These are phyloP conservation scores for Oopsacas minuta DNA, from an alignment of 37 sponge, comb jelly and placozoan genomes.

Conservation along the genomic window DNA sequence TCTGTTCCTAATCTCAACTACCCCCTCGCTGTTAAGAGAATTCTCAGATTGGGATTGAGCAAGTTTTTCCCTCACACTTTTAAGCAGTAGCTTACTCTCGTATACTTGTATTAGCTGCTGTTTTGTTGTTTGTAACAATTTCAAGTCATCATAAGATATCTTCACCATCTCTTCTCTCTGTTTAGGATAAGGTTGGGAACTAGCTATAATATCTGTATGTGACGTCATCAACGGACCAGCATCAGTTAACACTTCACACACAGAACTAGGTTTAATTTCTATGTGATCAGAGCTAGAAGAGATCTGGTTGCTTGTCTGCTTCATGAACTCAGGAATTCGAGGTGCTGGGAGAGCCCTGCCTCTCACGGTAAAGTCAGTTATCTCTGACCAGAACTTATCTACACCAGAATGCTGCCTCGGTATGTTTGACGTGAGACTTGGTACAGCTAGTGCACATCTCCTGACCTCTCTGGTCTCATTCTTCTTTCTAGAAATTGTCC, in stretches of 20 bases:
- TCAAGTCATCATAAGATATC: background rate
- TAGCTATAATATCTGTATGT: background rate
- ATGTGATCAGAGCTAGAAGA: background rate
- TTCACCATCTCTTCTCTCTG: background rate
- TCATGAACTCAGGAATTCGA: background rate
- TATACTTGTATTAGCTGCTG: background rate
- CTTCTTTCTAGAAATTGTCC: background rate
- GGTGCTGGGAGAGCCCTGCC: background rate
- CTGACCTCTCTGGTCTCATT: background rate
- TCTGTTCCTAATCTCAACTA: background rate
- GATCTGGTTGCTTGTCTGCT: background rate
- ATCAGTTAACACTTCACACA: background rate
- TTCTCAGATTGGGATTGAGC: background rate
- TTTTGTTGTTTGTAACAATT: background rate
- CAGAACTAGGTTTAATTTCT: background rate
- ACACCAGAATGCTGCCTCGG: background rate
- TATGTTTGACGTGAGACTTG: background rate
- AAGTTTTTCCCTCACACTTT: background rate
- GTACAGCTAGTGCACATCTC: background rate
- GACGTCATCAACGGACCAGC: background rate
- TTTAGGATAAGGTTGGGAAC: background rate
- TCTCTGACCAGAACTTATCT: slow-evolving; percentile 14
- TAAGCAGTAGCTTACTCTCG: background rate
- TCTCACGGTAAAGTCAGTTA: background rate
- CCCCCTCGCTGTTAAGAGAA: background rate